Base-by-base conservation (phyloP, 2,888 invertebrate genomes). In the Drosophila imparisetae region DNA sequence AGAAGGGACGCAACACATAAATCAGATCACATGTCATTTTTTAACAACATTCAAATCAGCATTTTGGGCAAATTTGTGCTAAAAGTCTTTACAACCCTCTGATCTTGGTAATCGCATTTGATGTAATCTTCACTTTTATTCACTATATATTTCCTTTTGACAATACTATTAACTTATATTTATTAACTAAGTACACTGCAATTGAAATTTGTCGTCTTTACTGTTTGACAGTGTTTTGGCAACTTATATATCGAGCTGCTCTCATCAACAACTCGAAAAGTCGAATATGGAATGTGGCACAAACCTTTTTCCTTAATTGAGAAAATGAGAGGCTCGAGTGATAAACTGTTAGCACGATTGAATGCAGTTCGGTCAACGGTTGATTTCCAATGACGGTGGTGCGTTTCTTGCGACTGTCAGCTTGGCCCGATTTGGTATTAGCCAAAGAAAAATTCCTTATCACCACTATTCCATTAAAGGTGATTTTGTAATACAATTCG, bases 251-350 rank as follows among this genome's bases (percentile, higher is more conserved):
- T 55, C 21, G 21, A 60, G 30, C 15, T 18, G 15, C 18, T 29
- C 8, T 24, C 13, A 27, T 6, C 21, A 66, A 48, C 27, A 66
- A 30, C 58, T 36, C 32, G 2, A 24, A 18, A 30, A 18, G 18
- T 30, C 30, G 42, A 42, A 13, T 40, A 21, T 40, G 10, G 13
- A 34, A 13, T 24, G 40, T 15, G 34, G 52, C 11, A 68, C 80
- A 74, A 86, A 90, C 89, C 86, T 90, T 74, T 86, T 77, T 72
- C 71, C 72, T 86, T 86, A 83, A 86, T 79, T 77, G 79, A 70
- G 36, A 66, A 83, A 55, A 67, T 70, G 34, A 63, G 64, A 66
- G 32, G 36, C 34, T 32, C 34, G 40, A 67, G 29, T 75, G 73
- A 70, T 66, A 64, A 75, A 67, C 40, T 64, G 53, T 52, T 54